Evolutionary conservation across 2,888 invertebrate species (phyloP), one percentile per base, ranked within the genome.

Genomic region (Drosophila mimetica): DNA sequence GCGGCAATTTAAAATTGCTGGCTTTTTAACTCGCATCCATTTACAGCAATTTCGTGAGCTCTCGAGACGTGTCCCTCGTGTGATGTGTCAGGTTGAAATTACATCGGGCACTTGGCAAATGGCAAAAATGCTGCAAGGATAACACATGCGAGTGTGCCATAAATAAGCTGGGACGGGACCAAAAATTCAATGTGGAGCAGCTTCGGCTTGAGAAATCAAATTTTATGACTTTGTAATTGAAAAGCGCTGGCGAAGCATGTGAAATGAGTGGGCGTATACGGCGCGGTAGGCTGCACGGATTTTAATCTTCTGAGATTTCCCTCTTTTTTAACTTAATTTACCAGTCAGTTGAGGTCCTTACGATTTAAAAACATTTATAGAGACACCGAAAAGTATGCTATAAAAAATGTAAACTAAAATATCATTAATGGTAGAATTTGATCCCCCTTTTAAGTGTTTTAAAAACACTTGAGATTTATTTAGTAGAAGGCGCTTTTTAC

Each of bases 1-100:
- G 76, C 64, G 71, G 79, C 88, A 87, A 87, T 87, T 87, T 83
- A 77, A 87, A 85, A 85, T 85, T 79, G 79, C 83, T 82, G 86
- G 77, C 86, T 86, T 84, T 84, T 84, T 84, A 88, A 86, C 84
- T 88, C 79, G 83, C 74, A 88, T 84, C 83, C 88, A 88, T 84
- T 84, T 88, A 87, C 83, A 82, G 88, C 79, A 88, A 79, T 87
- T 88, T 83, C 67, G 73, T 46, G 76, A 76, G 76, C 65, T 66
- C 61, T 63, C 72, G 71, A 44, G 64, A 42, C 60, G 59, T 60
- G 53, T 61, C 74, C 74, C 79, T 71, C 66, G 76, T 74, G 69
- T 74, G 69, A 74, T 66, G 77, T 79, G 83, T 74, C 83, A 85
- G 79, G 87, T 84, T 82, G 82, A 81, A 82, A 82, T 82, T 82